Conservation (phyloP, 1,140 invertebrate species). For the Cyrtorhinus lividipennis region DNA sequence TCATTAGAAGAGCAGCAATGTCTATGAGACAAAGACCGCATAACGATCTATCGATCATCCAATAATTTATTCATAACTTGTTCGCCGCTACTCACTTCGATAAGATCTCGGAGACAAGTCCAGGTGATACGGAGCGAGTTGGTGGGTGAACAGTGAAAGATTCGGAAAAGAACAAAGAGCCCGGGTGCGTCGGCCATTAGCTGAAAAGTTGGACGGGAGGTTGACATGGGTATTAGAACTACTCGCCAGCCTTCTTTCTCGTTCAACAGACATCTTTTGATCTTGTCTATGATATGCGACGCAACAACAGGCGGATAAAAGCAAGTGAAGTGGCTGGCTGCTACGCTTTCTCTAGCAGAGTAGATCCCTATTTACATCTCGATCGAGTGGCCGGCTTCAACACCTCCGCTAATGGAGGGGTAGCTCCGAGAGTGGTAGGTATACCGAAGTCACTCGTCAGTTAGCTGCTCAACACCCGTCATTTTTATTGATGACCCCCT, state of each 20-base stretch:
- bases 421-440: not conserved
- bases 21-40: too few relatives aligned
- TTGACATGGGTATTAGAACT: not conserved
- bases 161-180: not conserved
- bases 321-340: not conserved
- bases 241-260: not conserved
- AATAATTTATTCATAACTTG: not conserved
- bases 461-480: not conserved
- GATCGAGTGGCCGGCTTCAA: not conserved
- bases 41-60: too few relatives aligned
- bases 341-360: not conserved
- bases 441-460: not conserved
- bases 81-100: not conserved
- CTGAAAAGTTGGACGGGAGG: not conserved
- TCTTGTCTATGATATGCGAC: slow-evolving; percentile 6
- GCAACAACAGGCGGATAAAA: not conserved
- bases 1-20: too few relatives aligned
- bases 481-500: not conserved
- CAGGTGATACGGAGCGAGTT: not conserved
- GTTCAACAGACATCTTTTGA: not conserved
- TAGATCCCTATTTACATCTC: not conserved
- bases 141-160: not conserved
- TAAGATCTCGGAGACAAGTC: not conserved
- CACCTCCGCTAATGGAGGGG: slow-evolving; percentile 7
- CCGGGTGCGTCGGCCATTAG: not conserved